phyloP scores from a whole-genome alignment of 2,113 vertebrate species.

The Myiopsitta monachus region DNA sequence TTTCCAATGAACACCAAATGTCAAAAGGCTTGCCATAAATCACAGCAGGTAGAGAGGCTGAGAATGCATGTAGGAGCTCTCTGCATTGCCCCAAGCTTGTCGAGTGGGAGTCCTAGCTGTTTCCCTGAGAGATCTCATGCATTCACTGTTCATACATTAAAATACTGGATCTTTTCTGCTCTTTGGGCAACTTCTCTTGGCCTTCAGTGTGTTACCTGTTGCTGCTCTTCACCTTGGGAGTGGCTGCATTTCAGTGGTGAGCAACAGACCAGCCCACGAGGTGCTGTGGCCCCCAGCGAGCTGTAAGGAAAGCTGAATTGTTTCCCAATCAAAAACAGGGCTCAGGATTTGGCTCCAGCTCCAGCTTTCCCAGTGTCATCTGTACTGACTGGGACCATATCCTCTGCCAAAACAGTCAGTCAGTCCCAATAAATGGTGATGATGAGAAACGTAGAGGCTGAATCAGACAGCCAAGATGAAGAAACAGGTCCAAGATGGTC shows the following conservation, averaged over 20 bases:
- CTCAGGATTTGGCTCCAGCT: background rate
- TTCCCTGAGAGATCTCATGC: background rate
- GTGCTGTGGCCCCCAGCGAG: background rate
- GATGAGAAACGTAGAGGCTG: background rate
- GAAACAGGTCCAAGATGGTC: background rate
- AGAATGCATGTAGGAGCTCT: background rate
- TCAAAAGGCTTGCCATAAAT: background rate
- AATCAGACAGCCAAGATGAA: constrained; percentile 10
- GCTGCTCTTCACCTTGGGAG: background rate
- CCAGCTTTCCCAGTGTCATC: background rate
- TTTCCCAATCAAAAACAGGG: background rate
- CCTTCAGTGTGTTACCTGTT: background rate
- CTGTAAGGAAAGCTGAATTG: background rate
- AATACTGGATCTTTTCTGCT: background rate
- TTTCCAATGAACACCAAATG: background rate
- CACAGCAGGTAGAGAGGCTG: background rate
- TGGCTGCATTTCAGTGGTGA: background rate
- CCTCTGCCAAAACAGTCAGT: background rate
- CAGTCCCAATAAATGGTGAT: background rate
- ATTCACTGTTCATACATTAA: background rate
- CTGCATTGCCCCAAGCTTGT: background rate
- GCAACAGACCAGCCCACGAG: background rate
- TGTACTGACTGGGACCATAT: background rate
- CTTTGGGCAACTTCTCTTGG: background rate
- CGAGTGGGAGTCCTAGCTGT: background rate